Base-by-base conservation (phyloP, 2,888 invertebrate genomes). In the Acrobasis consociella region DNA sequence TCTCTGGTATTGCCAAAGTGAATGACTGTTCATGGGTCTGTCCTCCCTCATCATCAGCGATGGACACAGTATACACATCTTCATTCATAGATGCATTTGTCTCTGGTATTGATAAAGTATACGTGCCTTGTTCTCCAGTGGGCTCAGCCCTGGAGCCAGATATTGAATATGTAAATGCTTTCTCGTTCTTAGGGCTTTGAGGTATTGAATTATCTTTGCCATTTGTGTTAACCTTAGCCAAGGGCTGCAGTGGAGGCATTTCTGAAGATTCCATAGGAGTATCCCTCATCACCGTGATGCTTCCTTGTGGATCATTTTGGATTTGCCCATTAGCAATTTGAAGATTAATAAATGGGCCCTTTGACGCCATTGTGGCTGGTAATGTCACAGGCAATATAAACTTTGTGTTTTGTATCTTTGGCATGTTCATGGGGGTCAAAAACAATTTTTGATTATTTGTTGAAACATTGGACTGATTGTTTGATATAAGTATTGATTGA, bases 291-390 rank as follows among this genome's bases (percentile, higher is more conserved):
- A 95, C 94, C 62, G 94, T 94, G 55, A 95, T 94, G 56, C 93
- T 94, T 15, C 94, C 94, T 76, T 94, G 94, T 37, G 90, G 93
- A 72, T 94, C 94, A 72, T 93, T 92, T 72, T 93, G 94, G 65
- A 94, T 87, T 78, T 94, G 94, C 5, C 94, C 94, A 81, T 95
- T 95, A 22, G 94, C 93, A 75, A 95, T 95, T 87, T 95, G 95
- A 65, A 95, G 87, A 81, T 95, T 95, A 65, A 95, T 94, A 71
- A 94, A 93, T 58, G 94, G 94, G 9, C 94, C 93, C 75, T 94
- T 93, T 11, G 92, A 91, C 10, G 93, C 89, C 88, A 94, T 94
- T 0, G 94, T 93, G 2, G 93, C 92, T 13, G 93, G 92, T 59
- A 91, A 73, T 31, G 86, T 86, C 1, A 91, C 89, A 0, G 94